These are phyloP conservation scores for Clarias laeviceps DNA, from an alignment of 2,797 vertebrate genomes.

Conservation along the genomic window DNA sequence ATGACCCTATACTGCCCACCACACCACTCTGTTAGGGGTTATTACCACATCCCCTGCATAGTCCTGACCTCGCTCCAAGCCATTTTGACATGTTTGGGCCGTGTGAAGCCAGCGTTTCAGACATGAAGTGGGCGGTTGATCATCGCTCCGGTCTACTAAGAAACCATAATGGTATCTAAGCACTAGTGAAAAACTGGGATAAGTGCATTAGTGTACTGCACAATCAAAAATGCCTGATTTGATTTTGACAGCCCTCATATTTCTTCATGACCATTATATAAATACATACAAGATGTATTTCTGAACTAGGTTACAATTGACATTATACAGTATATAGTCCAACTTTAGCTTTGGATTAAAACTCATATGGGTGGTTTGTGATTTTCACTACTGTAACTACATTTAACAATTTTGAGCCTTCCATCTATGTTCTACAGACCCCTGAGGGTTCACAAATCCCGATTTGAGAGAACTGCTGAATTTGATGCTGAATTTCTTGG, in stretches of 20 bases:
- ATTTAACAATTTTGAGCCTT: not conserved
- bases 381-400: not conserved
- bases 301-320: not conserved
- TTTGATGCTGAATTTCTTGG: slow-evolving; percentile 7
- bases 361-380: not conserved
- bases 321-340: not conserved
- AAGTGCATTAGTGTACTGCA: too few relatives aligned
- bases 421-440: not conserved
- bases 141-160: too few relatives aligned
- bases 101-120: too few relatives aligned
- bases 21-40: too few relatives aligned
- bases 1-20: too few relatives aligned
- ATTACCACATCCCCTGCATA: too few relatives aligned
- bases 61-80: too few relatives aligned
- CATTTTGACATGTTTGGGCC: too few relatives aligned
- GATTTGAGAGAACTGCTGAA: not conserved
- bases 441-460: not conserved
- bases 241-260: not conserved
- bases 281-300: not conserved
- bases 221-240: too few relatives aligned
- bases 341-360: not conserved
- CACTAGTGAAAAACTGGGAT: too few relatives aligned
- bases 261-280: not conserved
- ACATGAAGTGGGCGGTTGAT: too few relatives aligned
- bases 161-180: too few relatives aligned